Base-by-base conservation (phyloP, 2,113 vertebrate species). In the Etheostoma spectabile region DNA sequence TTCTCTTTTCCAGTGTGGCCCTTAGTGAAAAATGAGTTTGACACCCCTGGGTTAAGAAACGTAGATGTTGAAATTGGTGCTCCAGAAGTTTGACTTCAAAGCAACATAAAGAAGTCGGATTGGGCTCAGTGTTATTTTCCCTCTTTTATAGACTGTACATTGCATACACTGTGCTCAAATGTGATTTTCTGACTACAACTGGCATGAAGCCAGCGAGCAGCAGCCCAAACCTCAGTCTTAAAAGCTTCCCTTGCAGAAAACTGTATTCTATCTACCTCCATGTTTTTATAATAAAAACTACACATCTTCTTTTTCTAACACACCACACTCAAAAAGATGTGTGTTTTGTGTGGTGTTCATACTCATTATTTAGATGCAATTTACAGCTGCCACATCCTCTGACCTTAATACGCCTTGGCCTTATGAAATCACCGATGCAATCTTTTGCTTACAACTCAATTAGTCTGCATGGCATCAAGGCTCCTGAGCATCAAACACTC, bases 361-460 rank as follows among this genome's bases (percentile, higher is more conserved):
- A 61, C 49, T 85, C 82, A 86, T 90, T 87, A 88, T 53, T 59
- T 83, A 90, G 92, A 93, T 91, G 79, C 35, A 88, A 91, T 91
- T 92, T 89, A 84, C 79, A 86, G 69, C 65, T 86, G 52, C 90
- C 88, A 89, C 89, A 89, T 92, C 89, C 92, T 71, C 77, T 90
- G 80, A 87, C 89, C 91, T 88, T 89, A 81, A 91, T 83, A 86
- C 81, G 83, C 82, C 62, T 45, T 33, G 42, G 80, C 61, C 74
- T 87, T 82, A 86, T 91, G 21, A 85, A 61, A 88, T 92, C 88
- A 87, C 77, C 77, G 83, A 89, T 92, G 81, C 75, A 89, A 92
- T 89, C 90, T 87, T 73, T 64, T 86, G 68, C 86, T 83, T 80
- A 82, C 81, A 77, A 88, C 86, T 86, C 76, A 88, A 92, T 89